Evolutionary conservation across 2,113 vertebrate genomes (phyloP), one percentile per base, ranked within the genome.

Genomic region (Hemichromis elongatus): DNA sequence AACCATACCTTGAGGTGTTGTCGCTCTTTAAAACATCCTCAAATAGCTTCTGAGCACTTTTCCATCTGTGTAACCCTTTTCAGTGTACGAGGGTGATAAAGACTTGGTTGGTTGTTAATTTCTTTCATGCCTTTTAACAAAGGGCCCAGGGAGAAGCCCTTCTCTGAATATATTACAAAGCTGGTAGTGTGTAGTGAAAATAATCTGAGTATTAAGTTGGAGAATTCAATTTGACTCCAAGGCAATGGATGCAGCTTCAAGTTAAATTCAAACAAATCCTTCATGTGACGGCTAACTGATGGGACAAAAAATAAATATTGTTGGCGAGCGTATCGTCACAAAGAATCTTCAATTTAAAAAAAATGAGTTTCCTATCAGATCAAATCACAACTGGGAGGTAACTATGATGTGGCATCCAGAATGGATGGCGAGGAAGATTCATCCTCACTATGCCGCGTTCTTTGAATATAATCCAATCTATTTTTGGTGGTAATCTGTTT

Each of bases 181-280:
- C 80, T 86, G 79, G 80, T 79, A 82, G 83, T 81, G 84, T 80
- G 85, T 59, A 78, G 86, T 18, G 26, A 80, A 87, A 84, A 83
- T 92, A 73, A 91, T 92, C 89, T 83, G 54, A 68, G 80, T 59
- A 83, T 91, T 87, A 79, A 80, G 89, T 90, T 85, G 88, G 78
- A 93, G 75, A 50, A 55, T 90, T 95, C 77, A 84, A 91, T 92
- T 92, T 91, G 86, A 86, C 90, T 92, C 52, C n/a, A 8, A 89
- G 88, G 88, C 26, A 19, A 90, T 5, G 37, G 21, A 78, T n/a
- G 63, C 57, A 30, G 45, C 30, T 68, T 89, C 53, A 83, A 81
- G 56, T 94, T 95, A 92, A 93, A 95, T 84, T 91, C 89, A 90
- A 90, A 90, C 66, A 92, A 93, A 94, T 87, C 85, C 80, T 88